A percentile compares a stretch with the other conserved stretches of the same genome.
Evolutionary conservation across 2,797 vertebrate genomes (phyloP).

Genomic region (Pangasius sanitwongsei): DNA sequence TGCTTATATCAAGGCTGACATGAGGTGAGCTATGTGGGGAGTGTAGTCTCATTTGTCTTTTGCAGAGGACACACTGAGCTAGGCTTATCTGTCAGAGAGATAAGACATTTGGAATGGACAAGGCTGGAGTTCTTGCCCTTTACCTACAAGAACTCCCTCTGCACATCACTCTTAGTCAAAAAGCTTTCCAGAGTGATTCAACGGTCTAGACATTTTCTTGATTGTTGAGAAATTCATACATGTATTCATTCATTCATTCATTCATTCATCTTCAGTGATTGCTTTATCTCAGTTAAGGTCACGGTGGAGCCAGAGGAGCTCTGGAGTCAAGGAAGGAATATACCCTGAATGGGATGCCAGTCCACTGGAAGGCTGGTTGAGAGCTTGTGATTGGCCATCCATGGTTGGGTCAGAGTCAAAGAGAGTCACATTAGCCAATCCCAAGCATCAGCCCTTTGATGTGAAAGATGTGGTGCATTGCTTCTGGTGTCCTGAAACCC

Average conservation of each 20-base stretch:
- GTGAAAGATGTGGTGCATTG: background rate
- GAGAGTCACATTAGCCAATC: background rate
- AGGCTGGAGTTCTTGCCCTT: constrained; percentile 6
- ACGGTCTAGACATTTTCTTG: background rate
- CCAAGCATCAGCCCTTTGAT: background rate
- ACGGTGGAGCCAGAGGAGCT: background rate
- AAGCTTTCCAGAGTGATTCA: background rate
- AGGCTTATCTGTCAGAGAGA: constrained; percentile 19
- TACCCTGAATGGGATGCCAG: background rate
- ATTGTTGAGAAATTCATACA: background rate
- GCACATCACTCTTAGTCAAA: background rate
- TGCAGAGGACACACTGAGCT: background rate
- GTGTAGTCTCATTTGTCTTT: background rate
- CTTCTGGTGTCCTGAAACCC: background rate
- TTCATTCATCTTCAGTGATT: background rate
- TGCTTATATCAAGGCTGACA: background rate
- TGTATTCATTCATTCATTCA: background rate
- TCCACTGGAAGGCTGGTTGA: background rate
- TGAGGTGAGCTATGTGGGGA: background rate
- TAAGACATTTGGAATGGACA: background rate
- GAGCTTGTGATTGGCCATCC: background rate
- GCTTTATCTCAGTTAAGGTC: background rate
- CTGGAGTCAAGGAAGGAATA: background rate
- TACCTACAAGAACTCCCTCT: background rate
- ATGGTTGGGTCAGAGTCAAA: background rate